Evolutionary conservation across 2,113 vertebrate genomes (phyloP).

Genomic region (Taurulus bubalis): DNA sequence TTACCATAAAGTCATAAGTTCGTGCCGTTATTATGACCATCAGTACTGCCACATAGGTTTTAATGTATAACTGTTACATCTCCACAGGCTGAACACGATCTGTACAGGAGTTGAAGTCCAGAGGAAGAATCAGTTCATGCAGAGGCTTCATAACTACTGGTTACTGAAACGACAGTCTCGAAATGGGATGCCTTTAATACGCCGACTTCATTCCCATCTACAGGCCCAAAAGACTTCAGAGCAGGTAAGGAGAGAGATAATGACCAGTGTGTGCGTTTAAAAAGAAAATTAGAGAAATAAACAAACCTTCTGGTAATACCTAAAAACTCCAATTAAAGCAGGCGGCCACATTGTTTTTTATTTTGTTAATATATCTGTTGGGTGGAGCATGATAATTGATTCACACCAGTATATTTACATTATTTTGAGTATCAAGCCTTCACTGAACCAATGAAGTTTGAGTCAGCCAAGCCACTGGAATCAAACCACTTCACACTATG

Average conservation of each 20-base stretch:
- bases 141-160: constrained; percentile 98
- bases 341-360: background rate
- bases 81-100: constrained; percentile 94
- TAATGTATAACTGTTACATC: background rate
- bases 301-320: background rate
- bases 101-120: constrained; percentile 94
- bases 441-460: constrained; percentile 2
- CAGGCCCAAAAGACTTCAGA: constrained; percentile 90
- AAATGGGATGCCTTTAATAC: constrained; percentile 95
- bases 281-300: background rate
- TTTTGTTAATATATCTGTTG: background rate
- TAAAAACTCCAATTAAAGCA: background rate
- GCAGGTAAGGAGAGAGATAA: constrained; percentile 77
- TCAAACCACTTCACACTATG: constrained; percentile 27
- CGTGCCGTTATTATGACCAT: background rate
- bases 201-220: constrained; percentile 93
- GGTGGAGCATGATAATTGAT: background rate
- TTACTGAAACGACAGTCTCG: constrained; percentile 95
- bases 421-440: constrained; percentile 2
- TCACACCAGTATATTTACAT: constrained; percentile 2
- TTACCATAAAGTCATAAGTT: background rate
- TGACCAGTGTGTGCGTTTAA: background rate
- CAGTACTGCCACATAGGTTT: background rate
- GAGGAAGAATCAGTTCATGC: constrained; percentile 98
- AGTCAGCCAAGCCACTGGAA: constrained; percentile 3